Evolutionary conservation across 2,888 invertebrate species (phyloP), one percentile per base, ranked within the genome.

Genomic region (Sphaerophoria rueppellii): DNA sequence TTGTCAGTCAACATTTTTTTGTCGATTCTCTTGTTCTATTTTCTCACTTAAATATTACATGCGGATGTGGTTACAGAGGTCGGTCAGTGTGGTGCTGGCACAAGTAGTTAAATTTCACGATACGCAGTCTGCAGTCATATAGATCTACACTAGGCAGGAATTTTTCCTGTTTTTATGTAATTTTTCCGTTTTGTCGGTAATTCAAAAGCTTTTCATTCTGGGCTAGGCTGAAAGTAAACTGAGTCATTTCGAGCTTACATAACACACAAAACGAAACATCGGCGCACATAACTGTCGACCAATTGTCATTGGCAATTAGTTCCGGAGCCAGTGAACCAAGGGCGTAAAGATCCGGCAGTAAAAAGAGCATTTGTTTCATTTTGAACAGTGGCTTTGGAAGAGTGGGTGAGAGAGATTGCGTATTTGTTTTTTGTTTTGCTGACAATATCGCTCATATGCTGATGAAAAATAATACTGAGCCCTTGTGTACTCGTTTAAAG

Each of bases 301-400:
- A 71, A 74, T 74, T 79, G 82, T 74, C 82, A 82, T 74, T 77
- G 79, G 70, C 82, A 79, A 82, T 79, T 82, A 82, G 78, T 82
- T 82, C 74, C 70, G 79, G 74, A 67, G 58, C 74, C 73, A 73
- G 52, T 79, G 74, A 63, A 74, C 70, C 74, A 63, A 74, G 65
- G 72, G 63, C 72, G 37, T 60, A 73, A 71, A 69, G 60, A 77
- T 57, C 67, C 50, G 63, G 32, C 32, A 14, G 35, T 52, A 74
- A 58, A 72, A 76, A 63, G 54, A 54, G 34, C 73, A 79, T 60
- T 82, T 77, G 77, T 73, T 57, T 63, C 76, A 71, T 60, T 81
- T 71, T 57, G 63, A 16, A 75, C 61, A 63, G 43, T 52, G 52
- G 0, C 9, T 57, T 12, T 14, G 9, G 9, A 32, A 4, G 12